Conservation (phyloP, 2,113 vertebrate species). For the Falcunculus frontatus region DNA sequence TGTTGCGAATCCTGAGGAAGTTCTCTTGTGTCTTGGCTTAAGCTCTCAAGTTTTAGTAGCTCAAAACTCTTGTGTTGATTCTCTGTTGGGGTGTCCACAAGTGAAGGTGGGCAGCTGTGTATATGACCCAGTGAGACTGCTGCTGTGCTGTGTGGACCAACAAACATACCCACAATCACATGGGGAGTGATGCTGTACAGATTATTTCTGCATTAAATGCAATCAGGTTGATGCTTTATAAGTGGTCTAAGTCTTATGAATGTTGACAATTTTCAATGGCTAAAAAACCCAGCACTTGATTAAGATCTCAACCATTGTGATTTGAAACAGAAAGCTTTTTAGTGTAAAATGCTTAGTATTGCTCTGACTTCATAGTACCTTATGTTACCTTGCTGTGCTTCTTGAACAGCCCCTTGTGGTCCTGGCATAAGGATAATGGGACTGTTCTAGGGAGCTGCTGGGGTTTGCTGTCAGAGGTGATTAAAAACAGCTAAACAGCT, state of each 20-base stretch:
- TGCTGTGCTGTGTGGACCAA: not conserved
- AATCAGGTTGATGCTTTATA: not conserved
- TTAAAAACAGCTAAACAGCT: not conserved
- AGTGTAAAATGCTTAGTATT: not conserved
- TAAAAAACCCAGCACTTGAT: not conserved
- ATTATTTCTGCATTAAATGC: not conserved
- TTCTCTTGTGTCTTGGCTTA: not conserved
- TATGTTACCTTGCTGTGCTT: not conserved
- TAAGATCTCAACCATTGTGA: not conserved
- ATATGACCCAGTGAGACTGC: accelerated
- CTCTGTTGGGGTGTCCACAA: accelerated
- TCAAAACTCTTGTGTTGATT: not conserved
- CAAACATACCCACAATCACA: not conserved
- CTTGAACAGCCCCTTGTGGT: not conserved
- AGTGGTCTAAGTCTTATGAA: not conserved
- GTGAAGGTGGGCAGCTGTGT: not conserved
- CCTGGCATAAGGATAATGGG: not conserved
- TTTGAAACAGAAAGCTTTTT: not conserved
- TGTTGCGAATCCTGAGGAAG: not conserved
- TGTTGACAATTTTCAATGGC: not conserved
- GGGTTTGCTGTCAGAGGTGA: not conserved
- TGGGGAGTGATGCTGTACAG: accelerated
- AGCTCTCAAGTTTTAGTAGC: not conserved
- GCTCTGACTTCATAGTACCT: not conserved
- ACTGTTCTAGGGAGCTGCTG: not conserved